phyloP scores from a whole-genome alignment of 2,888 invertebrate genomes.

The Ametastegia equiseti region DNA sequence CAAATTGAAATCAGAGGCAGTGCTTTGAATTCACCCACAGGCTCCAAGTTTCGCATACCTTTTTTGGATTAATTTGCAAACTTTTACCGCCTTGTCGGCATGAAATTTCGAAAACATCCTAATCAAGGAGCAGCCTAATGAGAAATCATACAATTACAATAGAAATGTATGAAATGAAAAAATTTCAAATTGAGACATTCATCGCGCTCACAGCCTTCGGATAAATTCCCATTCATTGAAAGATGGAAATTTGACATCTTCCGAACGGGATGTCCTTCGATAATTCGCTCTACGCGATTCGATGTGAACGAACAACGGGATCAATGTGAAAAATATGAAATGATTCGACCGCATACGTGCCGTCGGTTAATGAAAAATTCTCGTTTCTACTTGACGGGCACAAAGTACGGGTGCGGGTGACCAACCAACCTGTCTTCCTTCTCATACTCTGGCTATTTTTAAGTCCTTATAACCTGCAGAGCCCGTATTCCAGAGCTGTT shows the following conservation, averaged over 20 bases:
- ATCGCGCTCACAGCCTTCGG: too few relatives aligned
- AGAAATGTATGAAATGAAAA: too few relatives aligned
- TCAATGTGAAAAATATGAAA: neutral
- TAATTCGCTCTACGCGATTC: neutral
- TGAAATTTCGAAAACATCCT: too few relatives aligned
- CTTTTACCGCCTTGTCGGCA: too few relatives aligned
- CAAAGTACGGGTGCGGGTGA: constrained; percentile 31
- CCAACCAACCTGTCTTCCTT: constrained; percentile 14
- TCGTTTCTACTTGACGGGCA: neutral
- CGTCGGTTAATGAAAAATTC: constrained; percentile 11
- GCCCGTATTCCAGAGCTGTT: constrained; percentile 42
- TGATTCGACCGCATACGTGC: neutral
- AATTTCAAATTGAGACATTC: too few relatives aligned
- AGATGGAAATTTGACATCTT: neutral
- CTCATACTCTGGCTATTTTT: constrained; percentile 45
- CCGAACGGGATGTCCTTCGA: neutral
- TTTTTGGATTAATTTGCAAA: too few relatives aligned
- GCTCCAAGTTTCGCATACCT: too few relatives aligned
- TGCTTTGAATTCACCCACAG: too few relatives aligned
- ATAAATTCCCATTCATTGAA: neutral
- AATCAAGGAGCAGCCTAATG: too few relatives aligned
- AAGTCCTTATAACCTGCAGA: constrained; percentile 15
- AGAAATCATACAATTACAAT: too few relatives aligned
- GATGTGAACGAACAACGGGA: neutral
- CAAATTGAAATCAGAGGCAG: too few relatives aligned